phyloP scores from a whole-genome alignment of 2,113 vertebrate species.

The Rutilus rutilus region DNA sequence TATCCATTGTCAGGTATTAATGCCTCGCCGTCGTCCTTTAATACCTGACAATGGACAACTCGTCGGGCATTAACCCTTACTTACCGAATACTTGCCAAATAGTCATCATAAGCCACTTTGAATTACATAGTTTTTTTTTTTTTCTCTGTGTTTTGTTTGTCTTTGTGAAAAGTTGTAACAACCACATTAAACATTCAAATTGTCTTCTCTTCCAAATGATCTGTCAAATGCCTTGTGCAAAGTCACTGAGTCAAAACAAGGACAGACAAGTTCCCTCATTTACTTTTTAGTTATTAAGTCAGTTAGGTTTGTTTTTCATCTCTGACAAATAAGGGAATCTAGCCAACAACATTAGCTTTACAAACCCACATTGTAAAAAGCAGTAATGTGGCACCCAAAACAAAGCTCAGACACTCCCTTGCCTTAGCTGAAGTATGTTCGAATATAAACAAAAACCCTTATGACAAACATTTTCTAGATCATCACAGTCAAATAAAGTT shows the following conservation, averaged over 20 bases:
- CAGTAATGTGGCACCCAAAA: not conserved
- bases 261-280: not conserved
- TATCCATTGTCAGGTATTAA: too few species aligned
- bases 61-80: too few species aligned
- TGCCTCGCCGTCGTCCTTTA: too few species aligned
- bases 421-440: not conserved
- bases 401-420: conserved; percentile 5
- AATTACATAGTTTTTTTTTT: not conserved
- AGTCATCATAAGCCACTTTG: not conserved
- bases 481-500: not conserved
- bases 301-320: not conserved
- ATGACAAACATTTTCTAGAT: not conserved
- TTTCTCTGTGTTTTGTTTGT: not conserved
- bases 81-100: not conserved
- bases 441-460: not conserved
- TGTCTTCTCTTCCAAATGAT: not conserved
- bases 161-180: not conserved
- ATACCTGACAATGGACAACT: too few species aligned
- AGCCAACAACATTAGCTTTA: not conserved
- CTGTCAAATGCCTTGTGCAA: not conserved
- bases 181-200: not conserved
- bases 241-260: not conserved
- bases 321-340: not conserved
- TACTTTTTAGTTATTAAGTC: not conserved
- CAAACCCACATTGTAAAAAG: not conserved